Conservation (phyloP, 2,113 vertebrate genomes). For the Marmota monax region DNA sequence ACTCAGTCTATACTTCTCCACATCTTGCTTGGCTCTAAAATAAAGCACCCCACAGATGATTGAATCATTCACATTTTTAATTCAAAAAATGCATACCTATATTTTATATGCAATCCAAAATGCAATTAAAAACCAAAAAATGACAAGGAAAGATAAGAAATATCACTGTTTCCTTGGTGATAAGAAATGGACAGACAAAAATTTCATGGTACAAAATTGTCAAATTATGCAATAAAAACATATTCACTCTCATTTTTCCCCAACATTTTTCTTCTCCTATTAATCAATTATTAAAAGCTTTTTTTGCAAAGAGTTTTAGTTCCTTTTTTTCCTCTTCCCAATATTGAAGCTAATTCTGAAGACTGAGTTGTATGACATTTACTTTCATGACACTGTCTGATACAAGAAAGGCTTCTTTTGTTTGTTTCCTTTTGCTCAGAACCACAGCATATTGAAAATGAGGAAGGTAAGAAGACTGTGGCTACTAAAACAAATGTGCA, state of each 20-base stretch:
- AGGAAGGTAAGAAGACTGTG: background rate
- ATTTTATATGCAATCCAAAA: background rate
- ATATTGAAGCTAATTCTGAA: conserved; percentile 27
- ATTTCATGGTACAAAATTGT: background rate
- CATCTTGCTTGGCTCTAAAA: conserved; percentile 27
- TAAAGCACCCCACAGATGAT: background rate
- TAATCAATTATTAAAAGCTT: conserved; percentile 58
- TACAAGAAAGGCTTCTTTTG: conserved; percentile 20
- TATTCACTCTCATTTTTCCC: conserved; percentile 14
- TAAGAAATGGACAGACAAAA: conserved; percentile 17
- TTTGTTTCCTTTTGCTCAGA: conserved; percentile 49
- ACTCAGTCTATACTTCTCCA: background rate
- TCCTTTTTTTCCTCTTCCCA: conserved; percentile 6
- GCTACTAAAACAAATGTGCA: background rate
- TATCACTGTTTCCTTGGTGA: conserved; percentile 40
- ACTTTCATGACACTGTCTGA: conserved; percentile 53
- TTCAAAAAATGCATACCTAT: background rate
- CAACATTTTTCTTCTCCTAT: conserved; percentile 39
- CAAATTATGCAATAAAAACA: conserved; percentile 64
- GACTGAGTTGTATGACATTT: conserved; percentile 57
- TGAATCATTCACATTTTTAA: background rate
- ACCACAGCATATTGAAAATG: background rate
- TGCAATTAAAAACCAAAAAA: conserved; percentile 54
- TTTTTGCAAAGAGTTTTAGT: conserved; percentile 44
- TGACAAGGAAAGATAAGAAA: conserved; percentile 27